Evolutionary conservation across 2,113 vertebrate species (phyloP).

Genomic region (Elephantulus edwardii): DNA sequence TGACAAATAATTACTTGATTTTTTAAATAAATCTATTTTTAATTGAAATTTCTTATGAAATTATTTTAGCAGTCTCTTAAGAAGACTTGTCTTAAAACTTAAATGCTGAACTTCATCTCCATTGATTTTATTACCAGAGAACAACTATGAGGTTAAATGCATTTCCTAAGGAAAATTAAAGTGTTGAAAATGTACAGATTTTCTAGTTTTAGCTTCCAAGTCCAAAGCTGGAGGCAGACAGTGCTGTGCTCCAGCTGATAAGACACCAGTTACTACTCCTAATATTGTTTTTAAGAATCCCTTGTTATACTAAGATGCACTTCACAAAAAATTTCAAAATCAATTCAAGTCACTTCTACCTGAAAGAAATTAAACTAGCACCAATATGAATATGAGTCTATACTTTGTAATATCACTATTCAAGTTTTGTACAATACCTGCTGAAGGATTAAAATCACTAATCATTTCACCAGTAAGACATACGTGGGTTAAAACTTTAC

Average conservation of each 20-base stretch:
- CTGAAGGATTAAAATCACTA: constrained; percentile 1
- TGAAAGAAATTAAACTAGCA: background rate
- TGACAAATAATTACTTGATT: constrained; percentile 21
- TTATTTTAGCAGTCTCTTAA: background rate
- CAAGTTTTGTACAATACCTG: background rate
- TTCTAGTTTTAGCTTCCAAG: constrained; percentile 52
- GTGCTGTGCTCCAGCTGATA: background rate
- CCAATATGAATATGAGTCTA: background rate
- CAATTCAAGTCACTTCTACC: background rate
- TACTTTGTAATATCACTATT: background rate
- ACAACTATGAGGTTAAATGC: constrained; percentile 17
- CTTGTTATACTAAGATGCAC: constrained; percentile 38
- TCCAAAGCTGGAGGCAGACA: background rate
- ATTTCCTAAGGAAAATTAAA: background rate
- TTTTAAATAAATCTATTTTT: background rate
- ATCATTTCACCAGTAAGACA: background rate
- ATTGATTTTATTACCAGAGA: background rate
- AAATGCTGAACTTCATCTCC: background rate
- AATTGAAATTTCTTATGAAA: constrained; percentile 34
- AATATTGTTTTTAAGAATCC: constrained; percentile 28
- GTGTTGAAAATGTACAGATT: constrained; percentile 37
- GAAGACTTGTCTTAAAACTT: constrained; percentile 25
- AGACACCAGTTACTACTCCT: background rate
- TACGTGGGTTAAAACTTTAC: background rate
- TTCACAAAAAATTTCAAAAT: background rate